phyloP scores from a whole-genome alignment of 2,888 invertebrate species.

The Rhagonycha fulva region DNA sequence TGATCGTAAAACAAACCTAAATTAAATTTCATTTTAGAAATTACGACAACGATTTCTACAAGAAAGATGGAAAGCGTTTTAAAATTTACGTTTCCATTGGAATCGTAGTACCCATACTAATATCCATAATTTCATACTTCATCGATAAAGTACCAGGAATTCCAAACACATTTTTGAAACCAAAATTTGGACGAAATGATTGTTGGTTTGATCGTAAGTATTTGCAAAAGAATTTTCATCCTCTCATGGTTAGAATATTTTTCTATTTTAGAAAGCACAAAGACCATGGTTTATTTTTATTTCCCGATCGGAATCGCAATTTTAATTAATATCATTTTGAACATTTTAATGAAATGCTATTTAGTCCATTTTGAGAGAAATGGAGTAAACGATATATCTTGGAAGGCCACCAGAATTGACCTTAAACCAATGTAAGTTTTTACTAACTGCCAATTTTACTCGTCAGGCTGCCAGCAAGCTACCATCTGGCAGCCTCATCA shows the following conservation, averaged over 20 bases:
- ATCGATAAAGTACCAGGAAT: conserved; percentile 40
- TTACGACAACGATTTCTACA: conserved; percentile 14
- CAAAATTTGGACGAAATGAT: conserved; percentile 32
- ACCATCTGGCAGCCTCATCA: too few species aligned
- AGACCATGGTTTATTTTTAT: conserved; percentile 32
- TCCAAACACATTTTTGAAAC: conserved; percentile 42
- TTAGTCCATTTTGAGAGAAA: conserved; percentile 18
- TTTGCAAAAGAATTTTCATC: neutral
- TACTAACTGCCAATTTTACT: neutral
- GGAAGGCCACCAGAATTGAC: conserved; percentile 17
- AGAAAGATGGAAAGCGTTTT: conserved; percentile 19
- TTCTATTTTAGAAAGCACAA: conserved; percentile 32
- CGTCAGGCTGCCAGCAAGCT: too few species aligned
- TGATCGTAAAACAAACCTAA: neutral
- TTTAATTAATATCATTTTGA: conserved; percentile 19
- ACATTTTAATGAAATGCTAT: conserved; percentile 19
- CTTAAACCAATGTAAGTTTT: conserved; percentile 34
- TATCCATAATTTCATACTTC: conserved; percentile 37
- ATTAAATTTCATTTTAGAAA: conserved; percentile 12
- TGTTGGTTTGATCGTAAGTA: conserved; percentile 46
- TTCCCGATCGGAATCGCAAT: conserved; percentile 32
- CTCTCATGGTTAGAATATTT: neutral
- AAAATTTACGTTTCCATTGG: conserved; percentile 26
- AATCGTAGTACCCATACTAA: conserved; percentile 34
- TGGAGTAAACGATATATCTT: conserved; percentile 10